Conservation (phyloP, 37 sponge, comb jelly and placozoan species). For the Axinella damicornis region DNA sequence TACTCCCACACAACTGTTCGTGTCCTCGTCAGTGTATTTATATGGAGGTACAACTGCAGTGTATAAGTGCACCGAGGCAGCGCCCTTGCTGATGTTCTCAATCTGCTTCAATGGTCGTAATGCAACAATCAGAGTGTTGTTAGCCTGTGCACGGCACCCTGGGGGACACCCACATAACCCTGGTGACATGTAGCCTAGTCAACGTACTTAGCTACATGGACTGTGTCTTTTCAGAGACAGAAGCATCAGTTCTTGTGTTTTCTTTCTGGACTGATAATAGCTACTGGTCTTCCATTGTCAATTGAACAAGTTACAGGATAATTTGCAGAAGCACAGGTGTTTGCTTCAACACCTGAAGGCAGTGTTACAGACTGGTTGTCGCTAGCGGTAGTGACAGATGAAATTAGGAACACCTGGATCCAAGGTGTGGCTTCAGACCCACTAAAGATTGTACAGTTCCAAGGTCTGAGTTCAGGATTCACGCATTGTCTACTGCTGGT, state of each 20-base stretch:
- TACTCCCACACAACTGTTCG: no score
- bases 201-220: conserved; percentile 46
- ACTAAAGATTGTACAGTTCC: conserved; percentile 52
- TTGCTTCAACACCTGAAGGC: conserved; percentile 61
- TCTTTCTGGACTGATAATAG: conserved; percentile 82
- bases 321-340: conserved; percentile 55
- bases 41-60: conserved; percentile 22
- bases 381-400: conserved; percentile 27
- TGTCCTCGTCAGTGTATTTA: no score
- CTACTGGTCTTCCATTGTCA: conserved; percentile 70
- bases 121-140: conserved; percentile 2
- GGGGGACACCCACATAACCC: conserved; percentile 78
- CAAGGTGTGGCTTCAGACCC: conserved; percentile 75
- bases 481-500: conserved; percentile 6
- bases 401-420: conserved; percentile 80
- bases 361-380: background rate
- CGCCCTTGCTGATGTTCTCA: conserved; percentile 72
- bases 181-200: conserved; percentile 30
- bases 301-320: conserved; percentile 32
- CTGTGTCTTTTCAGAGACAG: conserved; percentile 18
- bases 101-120: conserved; percentile 64
- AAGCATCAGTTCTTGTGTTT: conserved; percentile 61
- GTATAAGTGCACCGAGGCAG: conserved; percentile 78
- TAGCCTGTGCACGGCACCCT: conserved; percentile 78
- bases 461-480: conserved; percentile 22